A percentile compares a stretch with the other conserved stretches of the same genome.
Conservation (phyloP, 2,113 vertebrate genomes). For the Acanthisitta chloris region DNA sequence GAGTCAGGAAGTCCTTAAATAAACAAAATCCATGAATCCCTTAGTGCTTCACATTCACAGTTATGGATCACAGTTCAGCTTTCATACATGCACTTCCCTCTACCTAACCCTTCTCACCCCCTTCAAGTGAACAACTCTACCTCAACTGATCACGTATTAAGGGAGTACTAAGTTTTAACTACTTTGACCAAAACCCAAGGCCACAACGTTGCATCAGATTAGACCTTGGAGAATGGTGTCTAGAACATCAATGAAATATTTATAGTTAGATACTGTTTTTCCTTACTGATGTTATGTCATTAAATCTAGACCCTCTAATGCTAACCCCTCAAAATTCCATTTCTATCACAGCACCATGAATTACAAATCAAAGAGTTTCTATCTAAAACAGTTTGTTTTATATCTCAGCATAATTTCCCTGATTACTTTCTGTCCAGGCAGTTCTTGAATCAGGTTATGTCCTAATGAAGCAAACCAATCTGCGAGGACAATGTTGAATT, state of each 20-base stretch:
- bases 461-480: neutral
- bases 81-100: neutral
- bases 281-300: neutral
- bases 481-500: neutral
- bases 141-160: neutral
- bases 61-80: neutral
- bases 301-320: neutral
- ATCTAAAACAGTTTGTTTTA: neutral
- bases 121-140: neutral
- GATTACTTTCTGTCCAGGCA: neutral
- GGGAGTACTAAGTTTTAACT: neutral
- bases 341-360: neutral
- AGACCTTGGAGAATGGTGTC: neutral
- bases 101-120: neutral
- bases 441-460: neutral
- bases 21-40: neutral
- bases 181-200: neutral
- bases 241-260: neutral
- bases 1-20: conserved; percentile 86
- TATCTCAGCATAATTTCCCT: neutral
- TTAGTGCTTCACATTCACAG: neutral
- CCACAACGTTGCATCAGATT: neutral
- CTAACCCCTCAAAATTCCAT: neutral
- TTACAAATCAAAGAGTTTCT: neutral
- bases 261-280: accelerated